Conservation (phyloP, 2,113 vertebrate genomes). For the Leptocoma aspasia region DNA sequence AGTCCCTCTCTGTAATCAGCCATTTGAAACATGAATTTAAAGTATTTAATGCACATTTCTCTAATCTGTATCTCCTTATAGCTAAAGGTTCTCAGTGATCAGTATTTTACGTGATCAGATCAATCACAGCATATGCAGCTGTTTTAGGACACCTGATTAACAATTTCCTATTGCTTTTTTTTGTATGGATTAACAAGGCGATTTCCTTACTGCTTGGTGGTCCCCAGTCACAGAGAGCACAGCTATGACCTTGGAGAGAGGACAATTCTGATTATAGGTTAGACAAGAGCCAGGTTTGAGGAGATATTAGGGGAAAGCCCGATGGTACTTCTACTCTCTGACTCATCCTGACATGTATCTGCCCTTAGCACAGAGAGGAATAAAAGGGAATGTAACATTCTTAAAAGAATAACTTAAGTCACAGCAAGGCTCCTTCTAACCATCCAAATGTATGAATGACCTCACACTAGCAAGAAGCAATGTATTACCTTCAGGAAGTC, state of each 20-base stretch:
- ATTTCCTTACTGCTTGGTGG: neutral
- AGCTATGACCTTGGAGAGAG: neutral
- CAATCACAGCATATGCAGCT: neutral
- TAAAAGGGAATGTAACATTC: too few species aligned
- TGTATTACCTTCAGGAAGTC: too few species aligned
- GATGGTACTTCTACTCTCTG: neutral
- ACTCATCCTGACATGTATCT: too few species aligned
- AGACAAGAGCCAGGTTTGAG: neutral
- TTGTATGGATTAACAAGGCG: neutral
- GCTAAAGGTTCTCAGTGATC: neutral
- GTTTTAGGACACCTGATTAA: neutral
- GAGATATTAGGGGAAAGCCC: neutral
- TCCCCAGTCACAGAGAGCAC: accelerated
- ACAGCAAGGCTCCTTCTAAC: too few species aligned
- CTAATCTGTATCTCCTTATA: neutral
- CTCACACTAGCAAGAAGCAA: too few species aligned
- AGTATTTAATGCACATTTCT: neutral
- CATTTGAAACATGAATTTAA: neutral
- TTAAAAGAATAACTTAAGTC: too few species aligned
- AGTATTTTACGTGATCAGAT: neutral
- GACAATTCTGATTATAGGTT: neutral
- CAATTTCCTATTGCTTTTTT: neutral
- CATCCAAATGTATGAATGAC: too few species aligned
- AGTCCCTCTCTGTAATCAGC: neutral
- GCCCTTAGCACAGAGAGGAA: too few species aligned